Conservation (phyloP, 2,113 vertebrate genomes). For the Ranitomeya variabilis region DNA sequence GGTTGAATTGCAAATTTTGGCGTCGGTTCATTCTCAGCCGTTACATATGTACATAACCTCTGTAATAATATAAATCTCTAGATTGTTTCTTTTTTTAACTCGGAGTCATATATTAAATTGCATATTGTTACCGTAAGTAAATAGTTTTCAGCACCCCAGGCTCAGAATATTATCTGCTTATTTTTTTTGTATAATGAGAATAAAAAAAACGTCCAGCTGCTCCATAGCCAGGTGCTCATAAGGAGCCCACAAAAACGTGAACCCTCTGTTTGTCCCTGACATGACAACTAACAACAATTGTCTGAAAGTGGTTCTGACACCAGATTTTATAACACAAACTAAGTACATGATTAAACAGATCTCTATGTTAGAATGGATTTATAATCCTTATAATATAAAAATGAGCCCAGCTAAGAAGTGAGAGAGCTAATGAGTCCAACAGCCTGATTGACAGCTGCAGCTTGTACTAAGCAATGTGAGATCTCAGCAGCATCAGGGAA, state of each 20-base stretch:
- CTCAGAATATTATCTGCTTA: not conserved
- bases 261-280: not conserved
- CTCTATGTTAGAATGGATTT: too few species aligned
- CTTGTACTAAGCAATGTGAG: too few species aligned
- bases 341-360: too few species aligned
- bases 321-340: too few species aligned
- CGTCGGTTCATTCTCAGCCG: not conserved
- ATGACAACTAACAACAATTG: not conserved
- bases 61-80: not conserved
- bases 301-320: too few species aligned
- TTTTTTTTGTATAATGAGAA: not conserved
- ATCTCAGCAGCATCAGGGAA: too few species aligned
- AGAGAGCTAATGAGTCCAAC: too few species aligned
- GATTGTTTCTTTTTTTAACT: not conserved
- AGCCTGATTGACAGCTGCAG: too few species aligned
- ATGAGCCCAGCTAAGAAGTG: too few species aligned
- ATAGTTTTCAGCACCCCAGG: not conserved
- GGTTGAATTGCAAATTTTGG: slow-evolving; percentile 49
- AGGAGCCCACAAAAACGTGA: too few species aligned
- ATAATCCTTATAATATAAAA: too few species aligned
- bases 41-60: slow-evolving; percentile 15
- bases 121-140: not conserved
- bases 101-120: too few species aligned
- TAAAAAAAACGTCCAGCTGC: not conserved
- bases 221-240: not conserved